These are phyloP conservation scores for Calycopis cecrops DNA, from an alignment of 1,140 invertebrate species.

Conservation along the genomic window DNA sequence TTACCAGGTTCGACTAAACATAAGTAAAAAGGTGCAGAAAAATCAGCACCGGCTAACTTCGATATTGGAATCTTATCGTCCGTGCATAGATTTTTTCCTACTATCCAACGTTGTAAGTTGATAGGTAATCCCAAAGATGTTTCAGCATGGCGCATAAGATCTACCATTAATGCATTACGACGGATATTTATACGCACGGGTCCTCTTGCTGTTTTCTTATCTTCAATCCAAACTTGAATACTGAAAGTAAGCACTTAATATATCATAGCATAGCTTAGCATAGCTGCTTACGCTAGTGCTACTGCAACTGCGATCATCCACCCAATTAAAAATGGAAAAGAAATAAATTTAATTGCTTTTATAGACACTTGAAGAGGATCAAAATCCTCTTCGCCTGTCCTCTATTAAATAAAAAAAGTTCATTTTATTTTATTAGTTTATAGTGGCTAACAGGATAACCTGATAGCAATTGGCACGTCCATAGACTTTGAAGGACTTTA, in stretches of 20 bases:
- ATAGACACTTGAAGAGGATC: slow-evolving; percentile 6
- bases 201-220: slow-evolving; percentile 53
- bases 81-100: slow-evolving; percentile 50
- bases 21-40: slow-evolving; percentile 59
- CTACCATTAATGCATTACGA: slow-evolving; percentile 36
- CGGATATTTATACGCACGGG: slow-evolving; percentile 40
- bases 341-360: too few relatives aligned
- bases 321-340: too few relatives aligned
- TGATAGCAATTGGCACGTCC: too few relatives aligned
- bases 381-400: background rate
- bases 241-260: slow-evolving; percentile 30
- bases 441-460: too few relatives aligned
- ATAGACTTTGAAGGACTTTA: too few relatives aligned
- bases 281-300: too few relatives aligned
- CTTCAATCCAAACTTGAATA: slow-evolving; percentile 60
- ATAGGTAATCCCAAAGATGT: slow-evolving; percentile 45
- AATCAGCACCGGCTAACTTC: slow-evolving; percentile 45
- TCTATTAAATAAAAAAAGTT: too few relatives aligned
- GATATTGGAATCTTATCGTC: slow-evolving; percentile 37
- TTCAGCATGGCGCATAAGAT: slow-evolving; percentile 44
- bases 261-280: too few relatives aligned
- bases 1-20: slow-evolving; percentile 55
- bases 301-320: too few relatives aligned
- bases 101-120: slow-evolving; percentile 67
- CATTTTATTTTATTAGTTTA: too few relatives aligned